Evolutionary conservation across 2,113 vertebrate genomes (phyloP), one percentile per base, ranked within the genome.

Genomic region (Oncorhynchus masou): DNA sequence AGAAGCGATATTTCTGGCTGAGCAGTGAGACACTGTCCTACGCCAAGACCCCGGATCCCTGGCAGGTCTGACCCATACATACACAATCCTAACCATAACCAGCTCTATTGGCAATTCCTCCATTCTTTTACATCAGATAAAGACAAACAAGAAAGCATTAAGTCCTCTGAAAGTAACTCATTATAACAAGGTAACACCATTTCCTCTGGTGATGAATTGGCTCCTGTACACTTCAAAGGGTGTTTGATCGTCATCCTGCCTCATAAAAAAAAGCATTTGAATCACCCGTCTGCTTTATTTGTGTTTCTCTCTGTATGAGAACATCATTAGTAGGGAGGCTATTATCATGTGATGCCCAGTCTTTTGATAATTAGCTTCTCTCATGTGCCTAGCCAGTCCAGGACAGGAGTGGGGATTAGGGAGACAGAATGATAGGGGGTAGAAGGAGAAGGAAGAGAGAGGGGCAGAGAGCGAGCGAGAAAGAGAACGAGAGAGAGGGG

Each of bases 1-100:
- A 96, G 93, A 98, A 97, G 81, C 94, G 95, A 45, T 96, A 96
- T 82, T 97, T 98, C 92, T 94, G 95, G 94, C 90, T 98, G 78
- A 97, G 91, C 1, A 91, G 92, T 12, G 93, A 96, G 87, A 89
- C 88, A 0, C 88, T 98, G 27, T 92, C 94, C 77, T 96, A 93
- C 29, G 92, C 96, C 88, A 98, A 95, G 90, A 91, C 84, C 3
- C 90, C 94, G 0, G 92, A 94, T 5, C 16, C 51, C 51, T 94
- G 94, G 88, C 96, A 96, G 95, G 96, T 97, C 72, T 34, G 90
- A 24, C 49, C 57, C 39, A 20, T 19, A 5, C 27, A 16, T 9
- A 19, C 5, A 22, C 34, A 54, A 54, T 19, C 16, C 13, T 15
- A 54, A 5, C n/a, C 7, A 62, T 62, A n/a, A n/a, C 59, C 59